Percentiles rank a stretch among this genome's conserved stretches.
phyloP scores from a whole-genome alignment of 2,797 vertebrate species.

The Pseudocheirus occidentalis region DNA sequence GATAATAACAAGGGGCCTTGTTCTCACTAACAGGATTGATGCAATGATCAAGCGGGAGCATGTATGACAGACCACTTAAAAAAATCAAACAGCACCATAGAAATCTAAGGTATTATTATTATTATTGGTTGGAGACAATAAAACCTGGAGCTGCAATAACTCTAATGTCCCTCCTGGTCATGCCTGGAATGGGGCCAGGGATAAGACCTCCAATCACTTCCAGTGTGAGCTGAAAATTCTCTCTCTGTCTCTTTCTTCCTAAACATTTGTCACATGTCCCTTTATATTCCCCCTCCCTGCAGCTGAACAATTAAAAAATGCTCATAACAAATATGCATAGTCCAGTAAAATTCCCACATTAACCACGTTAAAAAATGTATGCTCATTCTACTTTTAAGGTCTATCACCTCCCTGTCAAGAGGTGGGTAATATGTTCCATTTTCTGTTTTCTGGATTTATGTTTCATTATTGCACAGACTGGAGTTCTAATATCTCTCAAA shows the following conservation, averaged over 20 bases:
- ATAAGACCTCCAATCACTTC: not conserved
- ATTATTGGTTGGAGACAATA: not conserved
- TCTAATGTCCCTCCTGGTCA: not conserved
- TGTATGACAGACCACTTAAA: rapidly evolving
- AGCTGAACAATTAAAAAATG: not conserved
- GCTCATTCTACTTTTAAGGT: not conserved
- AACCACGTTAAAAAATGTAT: not conserved
- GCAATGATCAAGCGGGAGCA: not conserved
- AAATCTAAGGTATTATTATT: too few species aligned
- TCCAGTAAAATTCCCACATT: not conserved
- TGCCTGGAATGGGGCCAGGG: not conserved
- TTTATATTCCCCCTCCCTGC: not conserved
- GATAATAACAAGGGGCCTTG: not conserved
- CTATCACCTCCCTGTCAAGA: not conserved
- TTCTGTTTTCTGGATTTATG: not conserved
- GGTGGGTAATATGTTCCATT: not conserved
- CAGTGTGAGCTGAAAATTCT: not conserved
- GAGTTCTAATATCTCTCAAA: not conserved
- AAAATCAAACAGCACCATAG: not conserved
- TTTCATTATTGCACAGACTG: not conserved
- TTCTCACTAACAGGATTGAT: not conserved
- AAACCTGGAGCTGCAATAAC: not conserved
- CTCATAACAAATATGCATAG: not conserved
- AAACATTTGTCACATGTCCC: not conserved
- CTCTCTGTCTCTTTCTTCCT: not conserved